Evolutionary conservation across 2,113 vertebrate species (phyloP).

Genomic region (Cynocephalus volans): DNA sequence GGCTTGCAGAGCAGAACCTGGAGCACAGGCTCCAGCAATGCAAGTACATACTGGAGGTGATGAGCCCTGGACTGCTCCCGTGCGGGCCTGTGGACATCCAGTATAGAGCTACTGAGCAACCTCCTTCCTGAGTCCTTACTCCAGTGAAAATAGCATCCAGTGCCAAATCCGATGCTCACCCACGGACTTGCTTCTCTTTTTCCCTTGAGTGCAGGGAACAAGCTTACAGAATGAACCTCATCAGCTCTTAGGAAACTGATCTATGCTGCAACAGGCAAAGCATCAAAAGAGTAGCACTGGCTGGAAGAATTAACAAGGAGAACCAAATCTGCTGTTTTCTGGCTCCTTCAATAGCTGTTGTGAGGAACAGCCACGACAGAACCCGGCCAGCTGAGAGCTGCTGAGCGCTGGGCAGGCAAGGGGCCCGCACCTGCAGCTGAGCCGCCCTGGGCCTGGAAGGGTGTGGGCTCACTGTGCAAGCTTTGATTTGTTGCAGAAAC

Average conservation of each 20-base stretch:
- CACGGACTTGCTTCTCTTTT: conserved; percentile 36
- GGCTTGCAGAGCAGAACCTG: not conserved
- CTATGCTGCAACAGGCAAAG: conserved; percentile 72
- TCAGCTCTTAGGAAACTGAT: conserved; percentile 75
- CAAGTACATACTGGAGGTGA: not conserved
- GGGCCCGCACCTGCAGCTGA: accelerated
- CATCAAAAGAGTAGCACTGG: conserved; percentile 75
- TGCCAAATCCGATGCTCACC: conserved; percentile 35
- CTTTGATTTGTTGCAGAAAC: conserved; percentile 71
- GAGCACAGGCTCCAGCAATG: too few species aligned
- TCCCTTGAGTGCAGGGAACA: not conserved
- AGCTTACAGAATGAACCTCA: conserved; percentile 81
- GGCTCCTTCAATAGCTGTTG: conserved; percentile 8
- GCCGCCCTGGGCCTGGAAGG: conserved; percentile 39
- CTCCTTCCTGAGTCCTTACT: not conserved
- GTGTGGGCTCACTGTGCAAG: not conserved
- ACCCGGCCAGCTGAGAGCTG: not conserved
- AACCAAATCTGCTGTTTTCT: conserved; percentile 77
- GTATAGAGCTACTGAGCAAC: conserved; percentile 51
- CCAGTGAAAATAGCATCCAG: conserved; percentile 54
- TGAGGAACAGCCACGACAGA: conserved; percentile 9
- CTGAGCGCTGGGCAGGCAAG: not conserved
- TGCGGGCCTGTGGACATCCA: conserved; percentile 66
- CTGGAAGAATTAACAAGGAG: conserved; percentile 67
- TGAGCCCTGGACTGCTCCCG: not conserved